phyloP scores from a whole-genome alignment of 1,140 invertebrate genomes.

The Chelonus insularis region DNA sequence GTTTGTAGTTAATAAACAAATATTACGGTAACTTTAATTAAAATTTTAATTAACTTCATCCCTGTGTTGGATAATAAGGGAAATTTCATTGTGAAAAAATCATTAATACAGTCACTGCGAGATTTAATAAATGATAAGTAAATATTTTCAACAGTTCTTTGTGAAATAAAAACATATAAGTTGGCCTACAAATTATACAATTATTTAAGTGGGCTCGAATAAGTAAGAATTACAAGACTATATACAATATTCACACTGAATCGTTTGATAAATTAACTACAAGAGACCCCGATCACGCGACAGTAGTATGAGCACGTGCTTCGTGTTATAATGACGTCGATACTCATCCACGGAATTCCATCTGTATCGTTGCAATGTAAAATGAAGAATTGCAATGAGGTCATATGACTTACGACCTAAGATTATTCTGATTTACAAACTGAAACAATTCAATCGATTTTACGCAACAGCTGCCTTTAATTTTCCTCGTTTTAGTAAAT shows the following conservation, averaged over 20 bases:
- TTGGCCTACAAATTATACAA: neutral
- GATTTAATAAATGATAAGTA: too few relatives aligned
- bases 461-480: neutral
- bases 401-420: neutral
- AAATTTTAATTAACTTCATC: too few relatives aligned
- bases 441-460: neutral
- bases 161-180: too few relatives aligned
- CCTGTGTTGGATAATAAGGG: too few relatives aligned
- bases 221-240: neutral
- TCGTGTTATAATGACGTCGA: slow-evolving; percentile 15
- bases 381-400: slow-evolving; percentile 17
- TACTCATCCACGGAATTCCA: slow-evolving; percentile 10
- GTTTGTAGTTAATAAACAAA: too few relatives aligned
- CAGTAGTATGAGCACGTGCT: slow-evolving; percentile 16
- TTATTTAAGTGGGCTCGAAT: neutral
- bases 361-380: neutral
- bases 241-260: neutral
- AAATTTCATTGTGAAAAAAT: too few relatives aligned
- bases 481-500: too few relatives aligned
- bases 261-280: slow-evolving; percentile 14
- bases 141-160: too few relatives aligned
- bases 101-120: too few relatives aligned
- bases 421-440: slow-evolving; percentile 5
- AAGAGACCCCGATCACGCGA: slow-evolving; percentile 20
- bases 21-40: too few relatives aligned